Base-by-base conservation (phyloP, 2,888 invertebrate species). In the Sesia bembeciformis region DNA sequence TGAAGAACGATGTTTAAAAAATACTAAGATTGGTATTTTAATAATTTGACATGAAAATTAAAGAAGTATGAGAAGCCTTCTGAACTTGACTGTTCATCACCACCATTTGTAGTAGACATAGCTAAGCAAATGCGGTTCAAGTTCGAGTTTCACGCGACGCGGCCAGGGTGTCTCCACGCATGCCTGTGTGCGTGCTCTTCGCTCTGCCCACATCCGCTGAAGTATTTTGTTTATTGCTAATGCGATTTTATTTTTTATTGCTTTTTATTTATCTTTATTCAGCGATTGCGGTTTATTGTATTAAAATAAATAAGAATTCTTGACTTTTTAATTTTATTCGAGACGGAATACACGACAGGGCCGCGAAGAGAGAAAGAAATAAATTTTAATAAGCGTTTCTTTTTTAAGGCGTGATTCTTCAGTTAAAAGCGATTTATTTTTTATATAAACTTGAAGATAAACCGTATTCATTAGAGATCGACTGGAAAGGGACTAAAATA, bases 201-300 rank as follows among this genome's bases (percentile, higher is more conserved):
- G 81, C 78, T 79, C 88, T 84, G 83, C 84, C 86, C 86, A 89
- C 88, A 89, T 89, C 87, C 88, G 87, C 82, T 88, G 87, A 87
- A 89, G 89, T 88, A 88, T 89, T 89, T 89, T 89, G 89, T 89
- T 89, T 89, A 89, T 89, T 87, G 88, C 89, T 89, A 89, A 89
- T 89, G 89, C 87, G 84, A 87, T 84, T 89, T 89, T 87, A 88
- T 89, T 89, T 88, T 88, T 89, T 88, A 89, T 88, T 87, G 80
- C 84, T 78, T 88, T 89, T 88, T 88, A 88, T 89, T 89, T 89
- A 89, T 89, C 88, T 88, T 88, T 88, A 89, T 89, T 89, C 88
- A 87, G 81, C 87, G 89, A 87, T 89, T 88, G 89, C 88, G 84
- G 88, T 89, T 88, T 89, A 89, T 89, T 89, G 88, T 89, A 89